Evolutionary conservation across 2,113 vertebrate species (phyloP), one percentile per base, ranked within the genome.

Genomic region (Nematolebias whitei): DNA sequence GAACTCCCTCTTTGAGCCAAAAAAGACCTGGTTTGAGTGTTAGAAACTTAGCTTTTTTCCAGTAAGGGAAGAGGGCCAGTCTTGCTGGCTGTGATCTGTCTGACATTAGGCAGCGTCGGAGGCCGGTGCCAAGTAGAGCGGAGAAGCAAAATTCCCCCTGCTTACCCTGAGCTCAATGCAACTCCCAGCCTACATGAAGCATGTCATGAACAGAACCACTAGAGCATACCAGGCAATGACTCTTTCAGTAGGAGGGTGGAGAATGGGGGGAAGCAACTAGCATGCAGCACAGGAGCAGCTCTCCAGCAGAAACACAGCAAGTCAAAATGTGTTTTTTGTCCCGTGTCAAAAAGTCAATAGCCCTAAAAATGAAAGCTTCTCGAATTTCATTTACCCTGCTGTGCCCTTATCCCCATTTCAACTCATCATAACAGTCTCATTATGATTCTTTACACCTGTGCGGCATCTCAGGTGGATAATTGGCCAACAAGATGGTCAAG

Each of bases 81-180:
- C 78, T 53, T 58, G 63, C 77, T 85, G 87, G 85, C 84, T 82
- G 79, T 80, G 84, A 90, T 88, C 77, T 73, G 78, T 81, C 86
- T 89, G 88, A 87, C 87, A 88, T 88, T 78, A 85, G 85, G 75
- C 80, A 43, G 56, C 26, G 78, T 66, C 71, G 60, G 73, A 51
- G 61, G 70, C 78, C 72, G 47, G 70, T 68, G 87, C 88, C 88
- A 87, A 89, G 81, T 88, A 63, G 87, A 86, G 85, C 84, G 85
- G 74, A 72, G 84, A 58, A 80, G 72, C 78, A 85, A 85, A 88
- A 85, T 84, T 88, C 85, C 88, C 82, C 80, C 67, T 54, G 65
- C 73, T 83, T 79, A 73, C 75, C 73, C 82, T 26, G 49, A 66
- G 68, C 80, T 78, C 84, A 78, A 62, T 72, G 78, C 83, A 86